Percentiles rank a stretch among this genome's conserved stretches.
Evolutionary conservation across 2,113 vertebrate species (phyloP).

Genomic region (Quiscalus mexicanus): DNA sequence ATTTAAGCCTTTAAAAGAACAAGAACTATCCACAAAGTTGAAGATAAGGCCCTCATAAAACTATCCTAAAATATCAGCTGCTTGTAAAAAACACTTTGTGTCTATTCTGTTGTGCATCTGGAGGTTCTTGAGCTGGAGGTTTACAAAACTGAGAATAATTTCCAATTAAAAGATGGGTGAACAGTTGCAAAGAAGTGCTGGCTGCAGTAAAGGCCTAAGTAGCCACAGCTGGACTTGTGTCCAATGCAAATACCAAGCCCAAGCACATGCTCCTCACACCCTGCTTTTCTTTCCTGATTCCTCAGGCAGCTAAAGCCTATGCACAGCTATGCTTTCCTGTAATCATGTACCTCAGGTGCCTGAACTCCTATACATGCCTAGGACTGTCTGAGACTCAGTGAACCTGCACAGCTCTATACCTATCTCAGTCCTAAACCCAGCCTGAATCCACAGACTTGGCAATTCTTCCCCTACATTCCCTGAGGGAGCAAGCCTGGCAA

Average conservation of each 20-base stretch:
- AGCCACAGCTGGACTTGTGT: neutral
- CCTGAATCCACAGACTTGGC: neutral
- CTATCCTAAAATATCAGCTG: neutral
- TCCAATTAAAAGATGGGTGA: neutral
- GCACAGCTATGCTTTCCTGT: neutral
- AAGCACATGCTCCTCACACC: neutral
- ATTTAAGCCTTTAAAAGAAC: neutral
- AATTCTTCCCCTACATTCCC: neutral
- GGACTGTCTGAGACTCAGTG: neutral
- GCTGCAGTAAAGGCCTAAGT: neutral
- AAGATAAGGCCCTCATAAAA: neutral
- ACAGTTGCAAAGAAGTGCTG: neutral
- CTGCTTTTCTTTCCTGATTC: neutral
- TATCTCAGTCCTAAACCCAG: neutral
- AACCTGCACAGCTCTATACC: neutral
- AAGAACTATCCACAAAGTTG: neutral
- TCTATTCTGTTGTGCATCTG: neutral
- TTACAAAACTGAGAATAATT: neutral
- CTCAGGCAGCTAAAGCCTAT: neutral
- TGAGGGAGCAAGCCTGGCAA: neutral
- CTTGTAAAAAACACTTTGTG: neutral
- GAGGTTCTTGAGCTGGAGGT: neutral
- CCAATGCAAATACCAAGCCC: neutral
- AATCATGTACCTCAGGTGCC: neutral
- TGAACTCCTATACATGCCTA: neutral